A percentile compares a stretch with the other conserved stretches of the same genome.
Conservation (phyloP, 1,140 invertebrate species). For the roundworm (Caenorhabditis elegans) region DNA sequence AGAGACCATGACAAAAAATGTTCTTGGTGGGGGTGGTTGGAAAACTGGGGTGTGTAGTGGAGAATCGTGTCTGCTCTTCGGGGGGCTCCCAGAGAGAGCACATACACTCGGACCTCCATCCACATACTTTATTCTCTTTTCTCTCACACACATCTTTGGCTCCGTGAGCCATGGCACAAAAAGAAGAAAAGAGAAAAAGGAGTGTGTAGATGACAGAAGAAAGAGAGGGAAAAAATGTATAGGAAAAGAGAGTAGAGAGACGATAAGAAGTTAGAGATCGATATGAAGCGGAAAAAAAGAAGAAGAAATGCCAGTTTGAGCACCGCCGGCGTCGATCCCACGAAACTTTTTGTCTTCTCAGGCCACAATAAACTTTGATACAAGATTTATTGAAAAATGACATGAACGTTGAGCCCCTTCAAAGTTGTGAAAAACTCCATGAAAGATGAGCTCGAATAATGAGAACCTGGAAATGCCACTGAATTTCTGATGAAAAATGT, state of each 20-base stretch:
- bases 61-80: conserved; percentile 19
- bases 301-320: neutral
- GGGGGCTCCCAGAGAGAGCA: neutral
- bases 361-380: neutral
- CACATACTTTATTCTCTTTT: conserved; percentile 13
- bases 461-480: no score
- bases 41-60: neutral
- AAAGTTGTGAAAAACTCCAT: no score
- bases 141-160: neutral
- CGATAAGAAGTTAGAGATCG: neutral
- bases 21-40: neutral
- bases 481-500: no score
- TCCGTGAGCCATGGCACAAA: conserved; percentile 12
- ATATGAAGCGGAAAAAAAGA: neutral
- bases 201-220: conserved; percentile 10
- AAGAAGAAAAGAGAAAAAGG: conserved; percentile 13
- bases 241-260: neutral
- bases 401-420: neutral
- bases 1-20: neutral
- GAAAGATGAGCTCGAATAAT: no score
- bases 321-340: neutral
- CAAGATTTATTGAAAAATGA: neutral
- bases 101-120: conserved; percentile 11
- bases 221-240: neutral
- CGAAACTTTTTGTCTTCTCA: neutral